A percentile compares a stretch with the other conserved stretches of the same genome.
Conservation (phyloP, 2,888 invertebrate genomes). For the Geophilus truncorum region DNA sequence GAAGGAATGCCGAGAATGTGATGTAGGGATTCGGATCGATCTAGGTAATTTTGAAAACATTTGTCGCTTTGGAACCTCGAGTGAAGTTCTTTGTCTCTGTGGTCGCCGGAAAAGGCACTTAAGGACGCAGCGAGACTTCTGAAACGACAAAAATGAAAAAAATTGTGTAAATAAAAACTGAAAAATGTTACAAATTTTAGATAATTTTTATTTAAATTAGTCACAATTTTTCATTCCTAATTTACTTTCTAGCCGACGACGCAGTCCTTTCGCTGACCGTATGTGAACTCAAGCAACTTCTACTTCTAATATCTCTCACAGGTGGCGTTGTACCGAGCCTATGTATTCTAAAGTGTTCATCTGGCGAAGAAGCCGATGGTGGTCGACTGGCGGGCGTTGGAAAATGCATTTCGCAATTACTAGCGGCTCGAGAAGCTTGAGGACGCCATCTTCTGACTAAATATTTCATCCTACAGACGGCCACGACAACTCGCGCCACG, state of each 20-base stretch:
- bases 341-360: background rate
- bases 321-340: constrained; percentile 36
- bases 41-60: background rate
- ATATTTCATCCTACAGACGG: constrained; percentile 62
- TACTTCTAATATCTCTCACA: constrained; percentile 32
- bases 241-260: constrained; percentile 19
- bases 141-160: background rate
- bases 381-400: background rate
- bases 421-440: background rate
- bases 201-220: too few relatives aligned
- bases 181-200: too few relatives aligned
- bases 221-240: too few relatives aligned
- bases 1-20: background rate
- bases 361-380: background rate
- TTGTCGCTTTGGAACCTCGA: background rate
- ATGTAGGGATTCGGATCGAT: background rate
- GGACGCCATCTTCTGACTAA: constrained; percentile 59
- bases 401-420: background rate
- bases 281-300: background rate
- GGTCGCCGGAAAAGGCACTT: background rate
- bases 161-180: too few relatives aligned
- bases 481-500: constrained; percentile 56
- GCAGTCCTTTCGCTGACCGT: background rate
- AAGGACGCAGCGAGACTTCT: background rate
- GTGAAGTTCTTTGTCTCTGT: background rate